These are phyloP conservation scores for Mastomys natalensis DNA, from an alignment of 2,113 vertebrate species.

Conservation along the genomic window DNA sequence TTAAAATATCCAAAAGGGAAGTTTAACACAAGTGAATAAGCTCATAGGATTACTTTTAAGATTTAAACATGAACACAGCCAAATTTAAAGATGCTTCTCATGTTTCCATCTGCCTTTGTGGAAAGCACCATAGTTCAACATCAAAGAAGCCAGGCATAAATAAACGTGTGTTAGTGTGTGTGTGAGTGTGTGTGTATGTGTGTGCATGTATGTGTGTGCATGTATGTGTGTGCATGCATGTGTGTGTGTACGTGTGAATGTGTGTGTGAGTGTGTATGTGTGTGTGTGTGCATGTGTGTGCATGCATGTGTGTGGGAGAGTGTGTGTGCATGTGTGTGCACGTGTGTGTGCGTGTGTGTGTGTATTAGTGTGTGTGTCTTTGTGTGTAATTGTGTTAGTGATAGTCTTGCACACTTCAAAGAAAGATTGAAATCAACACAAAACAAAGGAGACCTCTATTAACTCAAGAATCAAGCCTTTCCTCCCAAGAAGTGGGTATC, in stretches of 20 bases:
- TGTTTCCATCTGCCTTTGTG: neutral
- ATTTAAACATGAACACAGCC: neutral
- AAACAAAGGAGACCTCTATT: neutral
- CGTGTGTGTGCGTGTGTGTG: too few species aligned
- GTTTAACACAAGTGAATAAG: neutral
- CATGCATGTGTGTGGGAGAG: neutral
- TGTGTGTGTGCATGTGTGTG: too few species aligned
- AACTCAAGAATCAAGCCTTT: neutral
- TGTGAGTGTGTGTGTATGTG: too few species aligned
- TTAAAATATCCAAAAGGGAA: neutral
- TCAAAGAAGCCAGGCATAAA: neutral
- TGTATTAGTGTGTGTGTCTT: too few species aligned
- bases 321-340: neutral
- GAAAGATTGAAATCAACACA: neutral
- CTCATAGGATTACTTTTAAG: neutral
- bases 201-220: too few species aligned
- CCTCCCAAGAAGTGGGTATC: neutral
- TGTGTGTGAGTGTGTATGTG: too few species aligned
- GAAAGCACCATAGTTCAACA: neutral
- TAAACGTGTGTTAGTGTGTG: too few species aligned
- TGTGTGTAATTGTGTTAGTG: neutral
- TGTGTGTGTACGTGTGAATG: too few species aligned
- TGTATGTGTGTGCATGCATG: too few species aligned
- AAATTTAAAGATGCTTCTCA: neutral
- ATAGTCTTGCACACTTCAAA: neutral